Evolutionary conservation across 1,140 invertebrate species (phyloP), one percentile per base, ranked within the genome.

Genomic region (Zophobas atratus): DNA sequence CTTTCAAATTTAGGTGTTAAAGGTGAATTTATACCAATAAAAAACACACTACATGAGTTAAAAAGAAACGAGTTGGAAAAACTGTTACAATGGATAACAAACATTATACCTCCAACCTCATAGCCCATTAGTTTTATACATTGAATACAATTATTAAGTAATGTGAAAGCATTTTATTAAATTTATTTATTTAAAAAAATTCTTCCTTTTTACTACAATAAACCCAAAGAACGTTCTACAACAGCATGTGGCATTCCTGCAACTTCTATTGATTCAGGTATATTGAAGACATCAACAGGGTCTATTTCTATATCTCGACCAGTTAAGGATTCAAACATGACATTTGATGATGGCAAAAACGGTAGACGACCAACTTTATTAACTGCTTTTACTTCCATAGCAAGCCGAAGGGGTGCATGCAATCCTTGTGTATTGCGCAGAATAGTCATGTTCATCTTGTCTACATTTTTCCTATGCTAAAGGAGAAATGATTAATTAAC

Each of bases 381-480:
- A 0, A 92, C 90, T 56, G 94, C 91, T 85, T 93, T 93, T 70
- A 92, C 88, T 87, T 98, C 97, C 94, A 97, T 96, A 43, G 92
- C 90, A 51, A 97, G 87, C 83, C 91, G 91, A 38, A 98, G 85
- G 1, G 96, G 96, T 5, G 95, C 95, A 87, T 96, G 95, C 39
- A 97, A 86, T 32, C 97, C 97, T 89, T 98, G 96, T 32, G 90
- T 92, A 82, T 95, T 96, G 70, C 94, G 89, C 20, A 97, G 87
- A 88, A 96, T 93, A 6, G 90, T 88, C 90, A 96, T 93, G 74
- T 95, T 91, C 87, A 93, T 90, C 75, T 90, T 89, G 70, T 92
- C 86, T 82, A 89, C 85, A 86, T 92, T 92, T 81, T 90, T 87
- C 36, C 87, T 83, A 81, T 88, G 92, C 93, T 94, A 84, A 81